phyloP scores from a whole-genome alignment of 2,797 vertebrate genomes.

The Agapornis canus region DNA sequence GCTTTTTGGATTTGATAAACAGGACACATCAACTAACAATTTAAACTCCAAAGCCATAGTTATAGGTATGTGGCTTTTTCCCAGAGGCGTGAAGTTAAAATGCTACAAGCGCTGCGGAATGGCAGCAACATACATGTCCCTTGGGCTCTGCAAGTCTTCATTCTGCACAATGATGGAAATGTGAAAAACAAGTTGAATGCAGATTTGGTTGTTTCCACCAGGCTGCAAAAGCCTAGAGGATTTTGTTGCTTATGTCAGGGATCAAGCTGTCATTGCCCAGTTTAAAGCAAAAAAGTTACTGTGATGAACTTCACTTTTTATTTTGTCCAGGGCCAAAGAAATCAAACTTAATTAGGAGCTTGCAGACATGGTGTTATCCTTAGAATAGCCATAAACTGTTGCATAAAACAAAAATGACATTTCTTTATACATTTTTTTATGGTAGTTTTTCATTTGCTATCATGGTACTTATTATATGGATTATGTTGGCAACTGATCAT shows the following conservation, averaged over 20 bases:
- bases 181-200: slow-evolving; percentile 25
- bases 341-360: background rate
- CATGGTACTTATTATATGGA: rapidly evolving
- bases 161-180: slow-evolving; percentile 6
- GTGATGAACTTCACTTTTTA: background rate
- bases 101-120: background rate
- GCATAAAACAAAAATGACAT: background rate
- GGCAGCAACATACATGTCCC: background rate
- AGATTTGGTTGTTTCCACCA: background rate
- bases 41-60: slow-evolving; percentile 39
- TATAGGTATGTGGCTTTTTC: slow-evolving; percentile 50
- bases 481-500: background rate
- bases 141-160: background rate
- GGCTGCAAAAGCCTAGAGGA: slow-evolving; percentile 1
- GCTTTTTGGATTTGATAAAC: slow-evolving; percentile 40
- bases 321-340: background rate
- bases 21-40: slow-evolving; percentile 35
- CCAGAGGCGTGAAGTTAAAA: slow-evolving; percentile 28
- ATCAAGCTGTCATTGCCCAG: background rate
- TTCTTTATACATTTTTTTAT: background rate
- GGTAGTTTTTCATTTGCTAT: rapidly evolving
- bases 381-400: background rate
- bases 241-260: slow-evolving; percentile 10
- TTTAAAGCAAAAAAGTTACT: slow-evolving; percentile 33
- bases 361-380: background rate